Evolutionary conservation across 1,140 invertebrate species (phyloP), one percentile per base, ranked within the genome.

Genomic region (Tribolium madens): DNA sequence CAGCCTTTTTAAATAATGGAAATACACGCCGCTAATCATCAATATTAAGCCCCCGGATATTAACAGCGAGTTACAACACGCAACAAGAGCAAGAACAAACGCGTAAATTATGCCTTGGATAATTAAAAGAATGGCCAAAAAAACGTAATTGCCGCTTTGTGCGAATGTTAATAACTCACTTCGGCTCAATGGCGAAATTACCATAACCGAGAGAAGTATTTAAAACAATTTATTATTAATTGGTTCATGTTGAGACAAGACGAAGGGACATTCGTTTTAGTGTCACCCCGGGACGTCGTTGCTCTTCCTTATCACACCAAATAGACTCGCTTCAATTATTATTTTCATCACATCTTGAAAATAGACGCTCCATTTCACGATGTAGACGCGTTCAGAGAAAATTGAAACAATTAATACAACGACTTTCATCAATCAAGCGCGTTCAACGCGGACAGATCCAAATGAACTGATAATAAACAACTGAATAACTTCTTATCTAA

Each of bases 221-320:
- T 48, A 68, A 75, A 64, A 75, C 73, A 75, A 75, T 75, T 75
- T 75, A 75, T 75, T 75, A 75, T 74, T 74, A 74, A 74, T 75
- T 64, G 73, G 52, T 47, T 42, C 36, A 42, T 1, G 36, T 42
- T 42, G 36, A 4, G 21, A 26, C 21, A 26, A 4, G 21, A 26
- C 21, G 21, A n/a, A 36, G 36, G n/a, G n/a, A 21, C 68, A 71
- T 48, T 17, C 13, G 13, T 71, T 47, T 36, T 1, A 21, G 14
- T 47, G 68, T 71, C 68, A 71, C 68, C 47, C 18, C 42, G 46
- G 68, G 68, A 50, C 57, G 57, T 64, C 26, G 26, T 33, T 9
- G 4, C 18, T 64, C 57, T 31, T 64, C 31, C 57, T 64, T 64
- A 64, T 64, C 57, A 64, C 31, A 31, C 6, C 2, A 21, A 14